phyloP scores from a whole-genome alignment of 2,888 invertebrate genomes.

The Tinea trinotella region DNA sequence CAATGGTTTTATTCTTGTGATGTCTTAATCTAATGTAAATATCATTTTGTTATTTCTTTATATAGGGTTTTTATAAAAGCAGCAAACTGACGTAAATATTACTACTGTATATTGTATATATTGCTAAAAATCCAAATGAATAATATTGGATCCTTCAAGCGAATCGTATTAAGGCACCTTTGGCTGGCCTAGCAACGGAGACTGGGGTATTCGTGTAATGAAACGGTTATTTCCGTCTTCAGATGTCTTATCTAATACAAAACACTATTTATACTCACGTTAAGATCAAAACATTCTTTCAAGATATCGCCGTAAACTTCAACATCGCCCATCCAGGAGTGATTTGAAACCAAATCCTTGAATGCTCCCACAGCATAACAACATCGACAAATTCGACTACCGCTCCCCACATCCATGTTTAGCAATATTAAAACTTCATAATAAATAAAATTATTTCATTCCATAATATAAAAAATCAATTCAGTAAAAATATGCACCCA shows the following conservation, averaged over 20 bases:
- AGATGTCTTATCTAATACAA: too few relatives aligned
- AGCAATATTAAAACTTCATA: neutral
- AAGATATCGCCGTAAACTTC: conserved; percentile 60
- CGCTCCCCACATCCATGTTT: neutral
- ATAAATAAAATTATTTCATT: neutral
- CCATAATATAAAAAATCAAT: neutral
- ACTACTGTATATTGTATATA: neutral
- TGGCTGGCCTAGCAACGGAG: too few relatives aligned
- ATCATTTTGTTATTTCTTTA: too few relatives aligned
- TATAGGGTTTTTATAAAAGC: too few relatives aligned
- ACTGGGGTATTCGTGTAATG: too few relatives aligned
- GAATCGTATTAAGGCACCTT: too few relatives aligned
- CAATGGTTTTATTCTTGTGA: too few relatives aligned
- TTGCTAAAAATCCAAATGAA: conserved; percentile 2
- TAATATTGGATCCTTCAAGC: too few relatives aligned
- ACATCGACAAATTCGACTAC: conserved; percentile 54
- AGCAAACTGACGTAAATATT: neutral
- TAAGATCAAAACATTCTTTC: conserved; percentile 55
- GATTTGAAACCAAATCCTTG: conserved; percentile 50
- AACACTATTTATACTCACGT: conserved; percentile 42
- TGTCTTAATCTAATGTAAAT: too few relatives aligned
- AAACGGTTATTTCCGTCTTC: too few relatives aligned
- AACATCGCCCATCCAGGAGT: conserved; percentile 60
- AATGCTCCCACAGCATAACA: conserved; percentile 58
- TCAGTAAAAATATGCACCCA: neutral